Evolutionary conservation across 2,113 vertebrate genomes (phyloP).

Genomic region (Grus americana): DNA sequence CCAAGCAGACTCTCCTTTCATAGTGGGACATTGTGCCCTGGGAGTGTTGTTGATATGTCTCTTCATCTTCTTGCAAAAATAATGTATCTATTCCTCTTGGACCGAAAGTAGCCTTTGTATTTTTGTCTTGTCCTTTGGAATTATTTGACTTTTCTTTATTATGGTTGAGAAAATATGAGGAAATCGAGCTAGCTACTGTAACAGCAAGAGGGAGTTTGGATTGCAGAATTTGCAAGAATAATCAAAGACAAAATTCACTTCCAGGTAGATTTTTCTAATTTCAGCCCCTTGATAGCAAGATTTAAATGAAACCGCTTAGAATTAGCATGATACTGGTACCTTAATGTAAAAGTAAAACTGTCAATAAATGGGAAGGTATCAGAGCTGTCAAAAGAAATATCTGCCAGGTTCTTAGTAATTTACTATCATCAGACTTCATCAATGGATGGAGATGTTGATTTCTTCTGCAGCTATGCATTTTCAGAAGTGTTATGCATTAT

Average conservation of each 20-base stretch:
- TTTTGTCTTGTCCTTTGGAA: not conserved
- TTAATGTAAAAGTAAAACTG: not conserved
- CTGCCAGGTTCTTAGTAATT: not conserved
- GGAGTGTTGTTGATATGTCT: not conserved
- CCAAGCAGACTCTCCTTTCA: not conserved
- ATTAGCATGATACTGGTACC: not conserved
- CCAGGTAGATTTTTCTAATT: not conserved
- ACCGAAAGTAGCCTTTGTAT: not conserved
- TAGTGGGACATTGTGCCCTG: not conserved
- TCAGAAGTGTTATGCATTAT: not conserved
- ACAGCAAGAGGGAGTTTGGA: not conserved
- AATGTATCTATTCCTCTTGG: not conserved
- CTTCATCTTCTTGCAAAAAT: not conserved
- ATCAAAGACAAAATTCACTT: not conserved
- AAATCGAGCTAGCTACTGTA: not conserved
- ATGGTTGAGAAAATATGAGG: not conserved
- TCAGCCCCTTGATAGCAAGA: not conserved
- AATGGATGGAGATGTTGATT: not conserved
- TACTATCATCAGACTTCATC: not conserved
- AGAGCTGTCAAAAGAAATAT: not conserved
- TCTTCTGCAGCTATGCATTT: not conserved
- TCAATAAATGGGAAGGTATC: not conserved
- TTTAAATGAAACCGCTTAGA: not conserved
- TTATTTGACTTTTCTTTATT: not conserved
- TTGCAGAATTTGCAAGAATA: not conserved